Evolutionary conservation across 2,797 vertebrate genomes (phyloP).

Genomic region (Darevskia mixta): DNA sequence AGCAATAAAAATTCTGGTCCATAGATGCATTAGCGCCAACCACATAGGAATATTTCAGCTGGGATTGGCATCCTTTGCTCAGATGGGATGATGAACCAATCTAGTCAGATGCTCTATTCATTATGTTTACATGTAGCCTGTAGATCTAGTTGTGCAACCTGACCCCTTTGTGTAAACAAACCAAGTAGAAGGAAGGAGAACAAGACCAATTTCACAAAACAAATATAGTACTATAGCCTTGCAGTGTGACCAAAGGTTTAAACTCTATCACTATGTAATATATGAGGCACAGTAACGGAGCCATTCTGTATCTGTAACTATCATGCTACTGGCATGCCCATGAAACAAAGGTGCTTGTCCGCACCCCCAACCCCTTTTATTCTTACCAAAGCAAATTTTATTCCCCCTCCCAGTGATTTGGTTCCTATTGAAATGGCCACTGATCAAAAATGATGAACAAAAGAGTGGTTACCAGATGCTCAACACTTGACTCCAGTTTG

Average conservation of each 20-base stretch:
- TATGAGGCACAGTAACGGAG: background rate
- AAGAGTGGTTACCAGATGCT: background rate
- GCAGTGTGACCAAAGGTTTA: background rate
- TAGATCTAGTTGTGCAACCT: background rate
- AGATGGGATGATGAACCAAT: background rate
- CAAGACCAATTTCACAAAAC: background rate
- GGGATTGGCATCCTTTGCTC: background rate
- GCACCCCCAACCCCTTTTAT: background rate
- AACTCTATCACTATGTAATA: background rate
- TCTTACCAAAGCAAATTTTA: background rate
- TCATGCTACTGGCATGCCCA: background rate
- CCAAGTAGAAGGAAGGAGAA: background rate
- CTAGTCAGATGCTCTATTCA: background rate
- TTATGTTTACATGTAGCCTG: background rate
- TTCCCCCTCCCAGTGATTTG: too few relatives aligned
- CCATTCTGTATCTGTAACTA: background rate
- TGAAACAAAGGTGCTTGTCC: background rate
- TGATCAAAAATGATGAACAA: background rate
- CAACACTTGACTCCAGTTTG: background rate
- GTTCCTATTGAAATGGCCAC: background rate
- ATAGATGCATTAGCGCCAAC: background rate
- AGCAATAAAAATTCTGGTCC: background rate
- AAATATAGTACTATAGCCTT: background rate
- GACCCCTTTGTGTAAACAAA: background rate
- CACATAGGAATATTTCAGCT: background rate